These are phyloP conservation scores for Cetonia aurata DNA, from an alignment of 2,888 invertebrate genomes.

Conservation along the genomic window DNA sequence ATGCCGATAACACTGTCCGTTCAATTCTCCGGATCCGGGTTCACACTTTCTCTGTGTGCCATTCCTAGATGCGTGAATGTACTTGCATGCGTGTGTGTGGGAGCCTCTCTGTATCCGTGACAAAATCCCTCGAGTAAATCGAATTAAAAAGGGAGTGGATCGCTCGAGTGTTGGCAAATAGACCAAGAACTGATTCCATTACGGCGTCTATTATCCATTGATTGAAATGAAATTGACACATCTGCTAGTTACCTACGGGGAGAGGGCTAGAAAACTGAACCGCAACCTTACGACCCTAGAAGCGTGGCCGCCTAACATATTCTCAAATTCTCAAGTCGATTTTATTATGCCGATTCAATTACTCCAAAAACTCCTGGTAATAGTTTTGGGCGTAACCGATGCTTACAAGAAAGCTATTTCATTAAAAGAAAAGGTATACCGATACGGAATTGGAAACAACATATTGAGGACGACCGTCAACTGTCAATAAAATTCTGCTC, in stretches of 20 bases:
- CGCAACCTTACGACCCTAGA: constrained; percentile 26
- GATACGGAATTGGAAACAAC: too few relatives aligned
- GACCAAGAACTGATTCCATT: constrained; percentile 69
- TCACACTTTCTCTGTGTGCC: not conserved
- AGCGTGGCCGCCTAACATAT: constrained; percentile 20
- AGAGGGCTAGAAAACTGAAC: constrained; percentile 30
- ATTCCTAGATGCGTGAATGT: not conserved
- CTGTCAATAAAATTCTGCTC: not conserved
- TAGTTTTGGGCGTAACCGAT: too few relatives aligned
- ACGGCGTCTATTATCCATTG: constrained; percentile 67
- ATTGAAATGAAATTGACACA: constrained; percentile 69
- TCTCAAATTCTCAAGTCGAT: constrained; percentile 10
- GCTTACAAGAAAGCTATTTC: too few relatives aligned
- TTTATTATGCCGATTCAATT: constrained; percentile 23
- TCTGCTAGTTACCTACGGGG: constrained; percentile 65
- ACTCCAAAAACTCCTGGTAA: not conserved
- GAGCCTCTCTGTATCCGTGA: constrained; percentile 41
- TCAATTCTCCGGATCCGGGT: not conserved
- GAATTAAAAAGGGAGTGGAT: constrained; percentile 56
- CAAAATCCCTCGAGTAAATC: constrained; percentile 51
- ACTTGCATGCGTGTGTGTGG: constrained; percentile 1
- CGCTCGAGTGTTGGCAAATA: constrained; percentile 66
- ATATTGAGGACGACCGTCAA: too few relatives aligned
- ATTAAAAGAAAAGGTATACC: too few relatives aligned
- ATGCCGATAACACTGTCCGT: constrained; percentile 15